Evolutionary conservation across 2,113 vertebrate genomes (phyloP).

Genomic region (Trematocara marginatum): DNA sequence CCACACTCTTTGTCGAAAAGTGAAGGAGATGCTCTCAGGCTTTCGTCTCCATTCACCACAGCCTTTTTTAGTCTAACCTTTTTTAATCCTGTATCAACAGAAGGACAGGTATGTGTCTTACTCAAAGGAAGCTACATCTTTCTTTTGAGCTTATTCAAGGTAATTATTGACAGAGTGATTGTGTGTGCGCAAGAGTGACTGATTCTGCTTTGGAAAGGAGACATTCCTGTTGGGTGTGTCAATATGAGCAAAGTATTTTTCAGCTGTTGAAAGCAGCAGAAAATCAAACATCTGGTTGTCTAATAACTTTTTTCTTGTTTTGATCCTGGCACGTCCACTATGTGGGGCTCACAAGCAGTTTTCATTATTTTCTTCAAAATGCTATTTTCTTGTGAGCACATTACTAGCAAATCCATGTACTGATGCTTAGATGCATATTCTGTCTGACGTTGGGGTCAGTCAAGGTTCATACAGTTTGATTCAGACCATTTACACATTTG

Average conservation of each 20-base stretch:
- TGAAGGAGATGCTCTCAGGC: background rate
- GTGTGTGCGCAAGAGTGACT: background rate
- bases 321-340: background rate
- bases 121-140: background rate
- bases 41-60: background rate
- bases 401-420: background rate
- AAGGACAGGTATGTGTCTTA: constrained; percentile 35
- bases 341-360: background rate
- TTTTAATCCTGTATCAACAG: constrained; percentile 19
- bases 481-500: background rate
- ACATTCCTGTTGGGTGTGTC: constrained; percentile 59
- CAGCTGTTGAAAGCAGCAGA: constrained; percentile 34
- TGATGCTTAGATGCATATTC: background rate
- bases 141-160: background rate
- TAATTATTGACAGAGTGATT: constrained; percentile 47
- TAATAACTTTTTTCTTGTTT: constrained; percentile 34
- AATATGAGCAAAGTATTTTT: constrained; percentile 38
- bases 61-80: background rate
- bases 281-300: constrained; percentile 40
- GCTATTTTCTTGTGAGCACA: background rate
- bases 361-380: background rate
- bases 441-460: background rate
- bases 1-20: background rate
- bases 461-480: background rate
- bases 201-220: constrained; percentile 32